phyloP scores from a whole-genome alignment of 2,797 vertebrate genomes.

The Darevskia mixta region DNA sequence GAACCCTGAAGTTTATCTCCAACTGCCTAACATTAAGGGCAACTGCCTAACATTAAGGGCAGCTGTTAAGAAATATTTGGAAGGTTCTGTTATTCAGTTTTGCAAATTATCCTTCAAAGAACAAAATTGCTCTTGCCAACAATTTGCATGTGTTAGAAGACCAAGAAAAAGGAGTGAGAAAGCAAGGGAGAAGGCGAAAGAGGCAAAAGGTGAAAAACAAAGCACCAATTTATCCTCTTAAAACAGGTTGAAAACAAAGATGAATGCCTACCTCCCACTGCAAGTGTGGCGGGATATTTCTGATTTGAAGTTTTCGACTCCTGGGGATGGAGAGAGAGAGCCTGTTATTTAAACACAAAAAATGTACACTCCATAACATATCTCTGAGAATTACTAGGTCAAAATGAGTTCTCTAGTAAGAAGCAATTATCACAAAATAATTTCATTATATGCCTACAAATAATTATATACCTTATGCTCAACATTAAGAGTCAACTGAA shows the following conservation, averaged over 20 bases:
- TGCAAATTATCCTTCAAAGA: slow-evolving; percentile 64
- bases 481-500: neutral
- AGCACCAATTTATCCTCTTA: slow-evolving; percentile 18
- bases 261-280: slow-evolving; percentile 93
- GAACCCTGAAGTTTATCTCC: slow-evolving; percentile 65
- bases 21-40: slow-evolving; percentile 68
- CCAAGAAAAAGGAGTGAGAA: slow-evolving; percentile 12
- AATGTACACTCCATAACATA: slow-evolving; percentile 32
- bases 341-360: slow-evolving; percentile 46
- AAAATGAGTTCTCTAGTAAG: slow-evolving; percentile 32
- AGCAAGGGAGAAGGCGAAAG: slow-evolving; percentile 51
- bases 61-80: slow-evolving; percentile 72
- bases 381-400: slow-evolving; percentile 39
- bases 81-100: slow-evolving; percentile 71
- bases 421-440: slow-evolving; percentile 33
- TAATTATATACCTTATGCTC: slow-evolving; percentile 36
- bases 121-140: slow-evolving; percentile 33
- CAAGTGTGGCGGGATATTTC: slow-evolving; percentile 96
- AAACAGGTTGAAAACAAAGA: slow-evolving; percentile 58
- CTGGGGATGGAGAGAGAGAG: slow-evolving; percentile 78
- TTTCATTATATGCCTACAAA: neutral
- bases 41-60: slow-evolving; percentile 67
- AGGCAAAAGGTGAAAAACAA: slow-evolving; percentile 42
- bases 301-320: slow-evolving; percentile 96
- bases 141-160: slow-evolving; percentile 62